Base-by-base conservation (phyloP, 2,888 invertebrate genomes). In the Mayetiola destructor region DNA sequence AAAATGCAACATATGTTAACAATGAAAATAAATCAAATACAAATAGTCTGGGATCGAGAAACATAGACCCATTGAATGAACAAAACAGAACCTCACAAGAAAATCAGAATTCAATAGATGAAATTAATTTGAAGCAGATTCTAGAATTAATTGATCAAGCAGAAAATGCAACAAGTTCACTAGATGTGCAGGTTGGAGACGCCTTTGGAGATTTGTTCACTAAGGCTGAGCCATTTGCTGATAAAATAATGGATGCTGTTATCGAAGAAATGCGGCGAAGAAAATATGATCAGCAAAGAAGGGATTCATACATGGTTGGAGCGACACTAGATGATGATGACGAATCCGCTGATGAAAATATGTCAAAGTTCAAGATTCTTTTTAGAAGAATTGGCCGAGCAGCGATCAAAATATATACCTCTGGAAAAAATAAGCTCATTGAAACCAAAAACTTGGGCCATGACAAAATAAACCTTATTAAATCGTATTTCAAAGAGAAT, bases 171-270 rank as follows among this genome's bases (percentile, higher is more conserved):
- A 20, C 54, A 6, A 35, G 20, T 21, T 3, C 16, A 16, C 3
- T 20, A 5, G 35, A 32, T 9, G 8, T 12, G 30, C 29, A 20
- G 1, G 55, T 55, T 14, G 55, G 55, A n/a, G 55, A 55, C 39
- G 10, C 10, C 14, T 56, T 39, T 30, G 40, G 30, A 1, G 56
- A 56, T 30, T 40, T 56, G 8, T 4, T 39, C 14, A 20, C 18
- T 9, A 30, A 27, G 12, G 16, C 21, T 5, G 20, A 12, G 4
- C 39, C 39, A 29, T 3, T 56, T 10, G 56, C 56, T n/a, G 56
- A 56, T 40, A 18, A 29, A 10, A 56, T 56, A 8, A n/a, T 55
- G n/a, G 55, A 55, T 55, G 18, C 29, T 30, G 18, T 53, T 5
- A 4, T 53, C 3, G 37, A 37, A 10, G 37, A 37, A 12, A 9